A percentile compares a stretch with the other conserved stretches of the same genome.
Evolutionary conservation across 2,888 invertebrate species (phyloP).

Genomic region (Cosmia trapezina): DNA sequence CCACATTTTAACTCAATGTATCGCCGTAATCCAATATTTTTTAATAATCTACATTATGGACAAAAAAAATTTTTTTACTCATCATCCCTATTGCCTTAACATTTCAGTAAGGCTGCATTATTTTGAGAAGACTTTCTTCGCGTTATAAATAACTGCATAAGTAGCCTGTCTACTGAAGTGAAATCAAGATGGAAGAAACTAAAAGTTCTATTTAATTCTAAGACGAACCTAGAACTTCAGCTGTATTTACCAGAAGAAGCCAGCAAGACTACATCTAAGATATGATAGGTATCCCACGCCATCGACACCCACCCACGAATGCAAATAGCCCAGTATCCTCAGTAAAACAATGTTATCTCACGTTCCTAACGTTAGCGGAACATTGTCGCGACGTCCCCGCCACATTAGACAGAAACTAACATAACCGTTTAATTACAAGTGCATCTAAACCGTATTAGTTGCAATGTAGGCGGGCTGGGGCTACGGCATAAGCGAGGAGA

Average conservation of each 20-base stretch:
- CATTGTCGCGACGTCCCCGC: slow-evolving; percentile 78
- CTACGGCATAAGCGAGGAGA: slow-evolving; percentile 48
- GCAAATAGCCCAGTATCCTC: slow-evolving; percentile 60
- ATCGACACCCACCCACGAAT: slow-evolving; percentile 65
- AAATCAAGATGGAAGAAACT: neutral
- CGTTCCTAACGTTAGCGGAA: slow-evolving; percentile 71
- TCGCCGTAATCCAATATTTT: too few relatives aligned
- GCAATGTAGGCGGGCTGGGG: slow-evolving; percentile 70
- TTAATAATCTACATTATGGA: too few relatives aligned
- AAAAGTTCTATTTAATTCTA: too few relatives aligned
- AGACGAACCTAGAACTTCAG: too few relatives aligned
- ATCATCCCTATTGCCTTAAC: neutral
- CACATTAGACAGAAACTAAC: slow-evolving; percentile 84
- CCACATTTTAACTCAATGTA: too few relatives aligned
- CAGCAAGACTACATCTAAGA: neutral
- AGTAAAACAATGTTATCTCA: slow-evolving; percentile 75
- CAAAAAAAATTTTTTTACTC: too few relatives aligned
- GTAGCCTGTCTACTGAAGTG: neutral
- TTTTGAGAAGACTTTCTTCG: neutral
- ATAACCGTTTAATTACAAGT: slow-evolving; percentile 89
- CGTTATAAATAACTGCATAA: too few relatives aligned
- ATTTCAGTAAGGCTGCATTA: too few relatives aligned
- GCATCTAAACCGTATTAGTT: slow-evolving; percentile 76
- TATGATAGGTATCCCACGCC: slow-evolving; percentile 20
- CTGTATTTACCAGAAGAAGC: too few relatives aligned